phyloP scores from a whole-genome alignment of 2,797 vertebrate species.

The Mormyrops boulengeri region DNA sequence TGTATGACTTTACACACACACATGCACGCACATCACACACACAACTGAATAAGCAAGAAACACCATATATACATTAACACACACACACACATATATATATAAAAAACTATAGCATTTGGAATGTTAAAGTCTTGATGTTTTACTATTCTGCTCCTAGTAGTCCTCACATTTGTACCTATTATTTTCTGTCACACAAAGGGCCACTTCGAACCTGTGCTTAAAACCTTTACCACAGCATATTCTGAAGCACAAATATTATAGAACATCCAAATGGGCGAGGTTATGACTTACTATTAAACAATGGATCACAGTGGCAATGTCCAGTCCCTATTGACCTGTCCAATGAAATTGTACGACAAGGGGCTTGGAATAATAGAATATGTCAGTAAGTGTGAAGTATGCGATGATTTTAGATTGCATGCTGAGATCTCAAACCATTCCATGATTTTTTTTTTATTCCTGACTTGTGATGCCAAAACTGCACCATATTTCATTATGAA shows the following conservation, averaged over 20 bases:
- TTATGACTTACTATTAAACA: slow-evolving; percentile 38
- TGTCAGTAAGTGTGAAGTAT: slow-evolving; percentile 41
- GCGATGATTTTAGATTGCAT: slow-evolving; percentile 45
- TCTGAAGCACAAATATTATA: slow-evolving; percentile 41
- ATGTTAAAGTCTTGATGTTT: background rate
- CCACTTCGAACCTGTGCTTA: slow-evolving; percentile 26
- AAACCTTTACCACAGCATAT: slow-evolving; percentile 29
- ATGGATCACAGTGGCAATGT: slow-evolving; percentile 40
- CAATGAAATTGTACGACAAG: slow-evolving; percentile 38
- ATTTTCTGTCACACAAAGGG: slow-evolving; percentile 19
- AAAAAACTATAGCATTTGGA: background rate
- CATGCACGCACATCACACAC: background rate
- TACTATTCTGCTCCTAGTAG: background rate
- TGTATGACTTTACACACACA: background rate
- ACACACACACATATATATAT: background rate
- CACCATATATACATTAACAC: background rate
- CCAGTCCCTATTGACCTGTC: slow-evolving; percentile 25
- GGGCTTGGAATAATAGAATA: slow-evolving; percentile 42
- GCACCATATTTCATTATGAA: slow-evolving; percentile 10
- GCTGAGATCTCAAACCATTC: slow-evolving; percentile 24
- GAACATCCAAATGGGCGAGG: slow-evolving; percentile 36
- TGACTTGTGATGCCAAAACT: slow-evolving; percentile 32
- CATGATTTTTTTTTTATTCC: slow-evolving; percentile 28
- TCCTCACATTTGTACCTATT: slow-evolving; percentile 27
- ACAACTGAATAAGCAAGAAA: background rate